These are phyloP conservation scores for Melikaiella ostensackeni DNA, from an alignment of 2,888 invertebrate species.

Conservation along the genomic window DNA sequence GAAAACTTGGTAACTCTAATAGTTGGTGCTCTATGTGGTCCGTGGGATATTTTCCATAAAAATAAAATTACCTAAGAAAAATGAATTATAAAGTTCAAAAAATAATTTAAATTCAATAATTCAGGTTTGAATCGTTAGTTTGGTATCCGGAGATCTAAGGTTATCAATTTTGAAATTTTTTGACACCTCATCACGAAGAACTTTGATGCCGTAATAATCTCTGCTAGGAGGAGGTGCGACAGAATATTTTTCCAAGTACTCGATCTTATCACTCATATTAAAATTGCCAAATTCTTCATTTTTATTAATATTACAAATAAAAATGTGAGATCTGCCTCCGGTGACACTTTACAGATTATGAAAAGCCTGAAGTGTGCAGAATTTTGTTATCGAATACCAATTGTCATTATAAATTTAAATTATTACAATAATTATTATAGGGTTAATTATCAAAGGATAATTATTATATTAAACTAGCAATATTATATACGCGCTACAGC, in stretches of 20 bases:
- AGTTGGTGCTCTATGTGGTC: slow-evolving; percentile 66
- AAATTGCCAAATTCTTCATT: background rate
- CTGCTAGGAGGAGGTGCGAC: slow-evolving; percentile 71
- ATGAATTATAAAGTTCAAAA: background rate
- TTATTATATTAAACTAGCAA: too few relatives aligned
- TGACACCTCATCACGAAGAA: slow-evolving; percentile 64
- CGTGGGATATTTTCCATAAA: slow-evolving; percentile 70
- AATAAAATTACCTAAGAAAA: slow-evolving; percentile 65
- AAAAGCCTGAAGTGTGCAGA: background rate
- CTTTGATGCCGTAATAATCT: slow-evolving; percentile 71
- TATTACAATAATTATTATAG: too few relatives aligned
- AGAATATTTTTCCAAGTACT: slow-evolving; percentile 69
- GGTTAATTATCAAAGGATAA: too few relatives aligned
- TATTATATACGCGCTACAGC: too few relatives aligned
- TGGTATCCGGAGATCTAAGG: background rate
- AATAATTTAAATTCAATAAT: too few relatives aligned
- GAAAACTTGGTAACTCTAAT: slow-evolving; percentile 55
- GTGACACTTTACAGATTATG: background rate
- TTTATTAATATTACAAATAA: slow-evolving; percentile 2
- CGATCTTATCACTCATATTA: slow-evolving; percentile 61
- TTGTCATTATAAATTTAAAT: slow-evolving; percentile 25
- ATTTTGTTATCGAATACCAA: background rate
- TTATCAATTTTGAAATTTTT: background rate
- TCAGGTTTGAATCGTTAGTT: too few relatives aligned
- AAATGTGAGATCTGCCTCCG: slow-evolving; percentile 31